Base-by-base conservation (phyloP, 2,888 invertebrate species). In the Hoplodrina blanda region DNA sequence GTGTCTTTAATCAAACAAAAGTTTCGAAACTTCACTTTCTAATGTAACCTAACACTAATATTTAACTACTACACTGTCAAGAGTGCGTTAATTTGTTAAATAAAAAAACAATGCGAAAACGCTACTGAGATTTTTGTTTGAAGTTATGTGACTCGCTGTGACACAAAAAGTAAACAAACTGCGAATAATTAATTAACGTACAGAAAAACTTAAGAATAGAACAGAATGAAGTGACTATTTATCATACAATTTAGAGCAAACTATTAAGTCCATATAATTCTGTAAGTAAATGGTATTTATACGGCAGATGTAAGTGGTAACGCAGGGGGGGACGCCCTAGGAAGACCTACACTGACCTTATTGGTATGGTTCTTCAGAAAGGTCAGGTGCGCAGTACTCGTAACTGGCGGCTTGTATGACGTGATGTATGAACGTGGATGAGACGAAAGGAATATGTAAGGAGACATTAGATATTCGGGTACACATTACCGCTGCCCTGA, bases 1-100 rank as follows among this genome's bases (percentile, higher is more conserved):
- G 13, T 41, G 11, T 15, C 6, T 46, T 11, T 8, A 25, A 50
- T 44, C 37, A 70, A 53, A 70, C 41, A 53, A 30, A 15, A 37
- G 20, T 19, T 25, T 63, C 4, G 30, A 62, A 62, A 62, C 60
- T 41, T 33, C 49, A 49, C 64, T 79, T 63, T 74, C 69, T 19
- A 65, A 46, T 6, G 55, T 56, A 63, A 66, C 69, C 55, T 56
- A 60, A 63, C 33, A 53, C 60, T 30, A 63, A 68, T 78, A 60
- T 78, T 76, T 63, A 54, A 71, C 55, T 20, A 64, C 30, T 30
- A 76, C 11, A 17, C 50, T 64, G 55, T 55, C 46, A 59, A 60
- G 50, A 78, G 11, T n/a, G 10, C 37, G 65, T 70, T 75, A 62
- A 69, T 78, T 77, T 77, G 46, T 56, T 61, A 49, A 72, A 76